Conservation (phyloP, 2,888 invertebrate species). For the Balanococcus diminutus region DNA sequence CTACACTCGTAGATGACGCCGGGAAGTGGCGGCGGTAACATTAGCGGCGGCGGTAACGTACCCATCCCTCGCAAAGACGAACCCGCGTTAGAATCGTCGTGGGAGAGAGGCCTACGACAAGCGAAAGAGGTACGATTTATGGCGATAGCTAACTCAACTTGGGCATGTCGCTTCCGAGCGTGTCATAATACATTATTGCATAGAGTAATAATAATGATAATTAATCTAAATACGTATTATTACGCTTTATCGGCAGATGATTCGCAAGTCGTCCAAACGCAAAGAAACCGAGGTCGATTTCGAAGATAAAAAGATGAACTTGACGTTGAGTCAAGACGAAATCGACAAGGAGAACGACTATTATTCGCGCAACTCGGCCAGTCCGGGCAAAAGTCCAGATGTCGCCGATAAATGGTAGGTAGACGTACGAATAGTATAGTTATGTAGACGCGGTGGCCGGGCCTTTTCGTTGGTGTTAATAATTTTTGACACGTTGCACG, state of each 20-base stretch:
- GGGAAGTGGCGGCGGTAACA: background rate
- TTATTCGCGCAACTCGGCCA: constrained; percentile 68
- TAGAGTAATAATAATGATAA: no score
- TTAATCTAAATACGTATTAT: background rate
- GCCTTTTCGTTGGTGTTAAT: background rate
- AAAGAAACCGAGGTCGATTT: constrained; percentile 95
- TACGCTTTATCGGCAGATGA: constrained; percentile 64
- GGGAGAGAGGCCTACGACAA: constrained; percentile 93
- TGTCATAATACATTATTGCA: no score
- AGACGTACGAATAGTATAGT: no score
- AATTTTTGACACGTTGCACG: no score
- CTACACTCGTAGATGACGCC: background rate
- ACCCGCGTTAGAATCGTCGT: constrained; percentile 83
- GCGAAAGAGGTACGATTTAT: constrained; percentile 80
- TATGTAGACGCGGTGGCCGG: no score
- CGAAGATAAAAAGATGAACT: constrained; percentile 92
- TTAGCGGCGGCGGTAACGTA: background rate
- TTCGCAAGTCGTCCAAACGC: constrained; percentile 87
- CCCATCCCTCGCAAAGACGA: constrained; percentile 61
- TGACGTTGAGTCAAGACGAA: constrained; percentile 80
- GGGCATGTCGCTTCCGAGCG: no score
- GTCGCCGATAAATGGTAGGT: constrained; percentile 46
- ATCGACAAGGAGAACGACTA: constrained; percentile 74
- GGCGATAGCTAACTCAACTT: no score
- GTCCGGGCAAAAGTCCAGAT: constrained; percentile 59